Conservation (phyloP, 1,140 invertebrate species). For the Probaryconus sp. region DNA sequence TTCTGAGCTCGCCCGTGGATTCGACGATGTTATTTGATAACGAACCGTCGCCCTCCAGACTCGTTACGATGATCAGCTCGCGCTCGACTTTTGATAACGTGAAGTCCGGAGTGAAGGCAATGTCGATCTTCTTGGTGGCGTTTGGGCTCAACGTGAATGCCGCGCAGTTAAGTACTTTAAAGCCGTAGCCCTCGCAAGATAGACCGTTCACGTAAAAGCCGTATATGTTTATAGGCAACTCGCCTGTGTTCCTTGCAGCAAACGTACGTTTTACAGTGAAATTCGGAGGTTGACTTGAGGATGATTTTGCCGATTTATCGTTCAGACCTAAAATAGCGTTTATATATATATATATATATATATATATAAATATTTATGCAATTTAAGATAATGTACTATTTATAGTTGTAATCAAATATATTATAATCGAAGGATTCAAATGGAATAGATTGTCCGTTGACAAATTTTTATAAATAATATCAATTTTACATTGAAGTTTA, state of each 20-base stretch:
- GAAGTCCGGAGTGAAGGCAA: conserved; percentile 96
- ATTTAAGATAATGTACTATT: too few relatives aligned
- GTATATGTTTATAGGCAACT: conserved; percentile 87
- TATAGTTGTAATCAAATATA: too few relatives aligned
- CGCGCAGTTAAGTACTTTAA: conserved; percentile 89
- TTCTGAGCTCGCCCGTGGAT: conserved; percentile 9
- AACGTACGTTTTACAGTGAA: conserved; percentile 91
- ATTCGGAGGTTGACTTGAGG: conserved; percentile 79
- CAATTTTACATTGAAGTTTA: too few relatives aligned
- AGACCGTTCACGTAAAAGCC: conserved; percentile 87
- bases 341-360: too few relatives aligned
- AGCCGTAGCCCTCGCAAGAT: conserved; percentile 92
- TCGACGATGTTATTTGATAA: too few relatives aligned
- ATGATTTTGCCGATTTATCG: too few relatives aligned
- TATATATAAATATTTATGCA: too few relatives aligned
- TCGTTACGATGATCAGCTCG: conserved; percentile 80
- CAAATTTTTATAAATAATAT: too few relatives aligned
- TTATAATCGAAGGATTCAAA: too few relatives aligned
- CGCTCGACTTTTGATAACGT: conserved; percentile 89
- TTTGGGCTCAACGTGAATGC: conserved; percentile 90
- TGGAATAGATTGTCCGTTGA: too few relatives aligned
- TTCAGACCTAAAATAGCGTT: too few relatives aligned
- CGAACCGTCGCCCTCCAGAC: conserved; percentile 70
- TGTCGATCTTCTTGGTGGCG: conserved; percentile 90
- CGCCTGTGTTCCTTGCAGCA: conserved; percentile 92